Evolutionary conservation across 2,888 invertebrate genomes (phyloP), one percentile per base, ranked within the genome.

Genomic region (Drosophila barbarae): DNA sequence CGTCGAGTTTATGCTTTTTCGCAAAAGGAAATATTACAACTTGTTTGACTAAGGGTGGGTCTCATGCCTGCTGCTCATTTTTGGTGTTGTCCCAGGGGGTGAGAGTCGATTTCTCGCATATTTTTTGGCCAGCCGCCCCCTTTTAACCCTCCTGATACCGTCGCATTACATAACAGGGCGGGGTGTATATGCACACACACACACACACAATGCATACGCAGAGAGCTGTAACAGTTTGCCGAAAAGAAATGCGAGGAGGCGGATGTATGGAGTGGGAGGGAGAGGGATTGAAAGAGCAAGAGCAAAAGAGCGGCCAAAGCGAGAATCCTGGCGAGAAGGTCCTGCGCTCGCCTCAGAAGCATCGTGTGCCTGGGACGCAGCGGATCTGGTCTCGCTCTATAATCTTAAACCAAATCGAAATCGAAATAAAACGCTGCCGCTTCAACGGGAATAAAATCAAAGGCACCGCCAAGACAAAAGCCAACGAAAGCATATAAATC

Each of bases 301-400:
- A 38, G 41, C 41, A 13, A 52, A 42, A 46, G 49, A 63, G 52
- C 52, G 47, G 47, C 53, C 67, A 60, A 59, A 67, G 69, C 53
- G 61, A 63, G 53, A 51, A 60, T 51, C 61, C 67, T 64, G 67
- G 59, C 55, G 67, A 76, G 46, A 47, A 61, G 59, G 85, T 71
- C 71, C 71, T 68, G 68, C 55, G 55, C 69, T 51, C 21, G 52
- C 51, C 77, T 84, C 85, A 79, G 79, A 81, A 79, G 72, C 79
- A 85, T 85, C 84, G 81, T 69, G 85, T 74, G 81, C 81, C 77
- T 79, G 75, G 78, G 67, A 77, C 75, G 66, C 63, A 83, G 72
- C 84, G 84, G 79, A 81, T 79, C 85, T 77, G 74, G 71, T 79
- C 80, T 76, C 60, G 54, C 53, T 55, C 28, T 35, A 13, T 13